These are phyloP conservation scores for Bombus confusus DNA, from an alignment of 1,140 invertebrate genomes.

Conservation along the genomic window DNA sequence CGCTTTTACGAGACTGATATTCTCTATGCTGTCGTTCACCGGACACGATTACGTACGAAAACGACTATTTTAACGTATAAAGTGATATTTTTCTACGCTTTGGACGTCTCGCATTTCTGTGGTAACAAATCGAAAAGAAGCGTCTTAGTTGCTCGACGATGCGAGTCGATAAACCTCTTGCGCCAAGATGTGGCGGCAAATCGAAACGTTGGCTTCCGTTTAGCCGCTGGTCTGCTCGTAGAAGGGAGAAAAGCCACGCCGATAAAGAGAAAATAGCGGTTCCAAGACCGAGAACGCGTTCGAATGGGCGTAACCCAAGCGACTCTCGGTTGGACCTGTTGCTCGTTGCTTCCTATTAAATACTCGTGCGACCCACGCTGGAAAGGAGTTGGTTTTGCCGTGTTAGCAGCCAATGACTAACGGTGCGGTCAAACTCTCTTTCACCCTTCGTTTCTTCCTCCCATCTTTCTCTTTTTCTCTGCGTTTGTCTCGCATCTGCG, in stretches of 20 bases:
- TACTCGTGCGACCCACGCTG: conserved; percentile 64
- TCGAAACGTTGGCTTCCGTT: conserved; percentile 50
- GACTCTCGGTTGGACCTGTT: conserved; percentile 62
- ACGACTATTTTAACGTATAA: too few relatives aligned
- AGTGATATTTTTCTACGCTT: too few relatives aligned
- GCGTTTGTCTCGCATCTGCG: neutral
- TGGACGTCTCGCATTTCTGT: too few relatives aligned
- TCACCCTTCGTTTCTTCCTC: conserved; percentile 26
- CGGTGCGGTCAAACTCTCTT: conserved; percentile 40
- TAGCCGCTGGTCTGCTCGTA: conserved; percentile 38
- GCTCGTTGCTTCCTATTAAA: conserved; percentile 70
- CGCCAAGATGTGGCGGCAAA: neutral
- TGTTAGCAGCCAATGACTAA: conserved; percentile 64
- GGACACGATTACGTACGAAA: too few relatives aligned
- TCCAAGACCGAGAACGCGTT: conserved; percentile 54
- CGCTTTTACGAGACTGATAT: neutral
- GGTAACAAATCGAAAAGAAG: neutral
- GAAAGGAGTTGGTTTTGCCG: conserved; percentile 63
- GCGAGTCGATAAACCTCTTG: neutral
- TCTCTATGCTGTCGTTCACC: too few relatives aligned
- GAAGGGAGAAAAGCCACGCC: conserved; percentile 67
- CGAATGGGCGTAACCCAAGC: conserved; percentile 66
- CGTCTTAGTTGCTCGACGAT: neutral
- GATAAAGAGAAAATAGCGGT: conserved; percentile 64
- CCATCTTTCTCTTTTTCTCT: conserved; percentile 20